phyloP scores from a whole-genome alignment of 2,113 vertebrate species.

The Nothocercus nigrocapillus region DNA sequence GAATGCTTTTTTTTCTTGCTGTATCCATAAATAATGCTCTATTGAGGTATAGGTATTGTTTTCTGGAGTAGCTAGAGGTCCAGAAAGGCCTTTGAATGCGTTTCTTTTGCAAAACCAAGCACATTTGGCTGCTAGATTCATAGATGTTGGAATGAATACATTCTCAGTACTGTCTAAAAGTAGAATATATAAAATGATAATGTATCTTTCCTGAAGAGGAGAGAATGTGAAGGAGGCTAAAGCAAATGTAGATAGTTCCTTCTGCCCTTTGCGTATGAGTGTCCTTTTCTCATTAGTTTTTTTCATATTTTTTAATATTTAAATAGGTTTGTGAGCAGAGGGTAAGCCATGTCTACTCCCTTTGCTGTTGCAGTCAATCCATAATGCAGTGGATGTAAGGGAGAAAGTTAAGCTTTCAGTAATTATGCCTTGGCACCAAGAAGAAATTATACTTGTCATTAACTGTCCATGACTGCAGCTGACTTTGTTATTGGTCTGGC shows the following conservation, averaged over 20 bases:
- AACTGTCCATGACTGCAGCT: neutral
- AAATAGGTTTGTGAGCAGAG: rapidly evolving
- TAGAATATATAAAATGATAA: rapidly evolving
- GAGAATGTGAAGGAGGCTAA: neutral
- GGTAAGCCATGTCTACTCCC: neutral
- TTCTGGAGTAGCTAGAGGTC: neutral
- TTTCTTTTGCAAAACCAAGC: neutral
- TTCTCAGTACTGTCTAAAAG: neutral
- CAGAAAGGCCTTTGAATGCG: neutral
- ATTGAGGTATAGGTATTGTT: neutral
- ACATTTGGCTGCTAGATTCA: neutral
- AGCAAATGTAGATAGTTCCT: neutral
- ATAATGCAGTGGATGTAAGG: rapidly evolving
- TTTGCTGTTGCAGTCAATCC: neutral
- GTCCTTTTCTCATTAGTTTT: neutral
- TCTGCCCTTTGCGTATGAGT: neutral
- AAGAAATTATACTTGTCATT: neutral
- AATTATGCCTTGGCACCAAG: neutral
- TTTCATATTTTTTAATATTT: neutral
- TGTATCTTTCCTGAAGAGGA: neutral
- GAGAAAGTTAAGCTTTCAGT: neutral
- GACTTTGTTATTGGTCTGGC: neutral
- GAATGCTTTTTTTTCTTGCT: no score
- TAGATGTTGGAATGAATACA: neutral
- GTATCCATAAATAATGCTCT: neutral